A percentile compares a stretch with the other conserved stretches of the same genome.
Evolutionary conservation across 2,797 vertebrate species (phyloP).

Genomic region (Acrossocheilus wenchowensis): DNA sequence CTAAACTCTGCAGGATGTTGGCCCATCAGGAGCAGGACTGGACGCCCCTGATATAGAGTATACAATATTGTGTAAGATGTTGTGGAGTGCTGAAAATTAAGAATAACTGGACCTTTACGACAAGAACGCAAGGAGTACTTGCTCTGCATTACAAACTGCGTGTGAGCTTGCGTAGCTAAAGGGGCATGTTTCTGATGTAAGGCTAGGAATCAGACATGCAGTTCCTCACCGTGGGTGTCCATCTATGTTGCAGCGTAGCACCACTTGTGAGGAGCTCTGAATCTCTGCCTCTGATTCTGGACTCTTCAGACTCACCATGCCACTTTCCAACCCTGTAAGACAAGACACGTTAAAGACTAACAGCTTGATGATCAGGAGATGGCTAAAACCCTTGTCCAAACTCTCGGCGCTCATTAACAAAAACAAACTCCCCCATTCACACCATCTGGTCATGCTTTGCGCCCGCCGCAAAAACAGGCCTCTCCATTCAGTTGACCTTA

Average conservation of each 20-base stretch:
- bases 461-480: conserved; percentile 49
- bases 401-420: conserved; percentile 31
- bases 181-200: background rate
- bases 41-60: background rate
- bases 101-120: background rate
- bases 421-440: conserved; percentile 50
- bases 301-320: conserved; percentile 80
- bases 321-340: conserved; percentile 84
- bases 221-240: conserved; percentile 86
- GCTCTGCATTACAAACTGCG: background rate
- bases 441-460: conserved; percentile 52
- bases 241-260: conserved; percentile 83
- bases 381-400: background rate
- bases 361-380: background rate
- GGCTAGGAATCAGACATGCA: background rate
- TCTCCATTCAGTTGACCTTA: conserved; percentile 52
- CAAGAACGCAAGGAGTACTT: background rate
- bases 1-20: background rate
- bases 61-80: background rate
- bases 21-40: background rate
- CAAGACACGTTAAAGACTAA: background rate
- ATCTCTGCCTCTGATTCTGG: conserved; percentile 78
- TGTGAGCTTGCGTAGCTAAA: background rate
- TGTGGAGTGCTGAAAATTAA: background rate
- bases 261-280: conserved; percentile 79